These are phyloP conservation scores for Phacellophora camtschatica DNA, from an alignment of 30 jellyfish, hydroid and myxozoan genomes.

Conservation along the genomic window DNA sequence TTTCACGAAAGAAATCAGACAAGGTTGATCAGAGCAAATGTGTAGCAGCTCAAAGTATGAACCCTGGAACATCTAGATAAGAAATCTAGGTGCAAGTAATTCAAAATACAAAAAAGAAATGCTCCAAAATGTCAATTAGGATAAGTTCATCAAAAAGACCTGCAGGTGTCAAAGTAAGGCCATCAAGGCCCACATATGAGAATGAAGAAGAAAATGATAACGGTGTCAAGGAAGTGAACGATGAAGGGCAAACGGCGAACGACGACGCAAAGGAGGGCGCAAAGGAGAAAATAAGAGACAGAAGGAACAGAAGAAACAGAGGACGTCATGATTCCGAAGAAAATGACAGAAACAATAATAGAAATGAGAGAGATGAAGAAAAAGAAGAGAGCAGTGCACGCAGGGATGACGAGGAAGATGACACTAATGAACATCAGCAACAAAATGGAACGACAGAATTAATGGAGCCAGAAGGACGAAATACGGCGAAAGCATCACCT, in stretches of 20 bases:
- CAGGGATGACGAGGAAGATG: conserved; percentile 29
- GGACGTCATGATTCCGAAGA: conserved; percentile 6
- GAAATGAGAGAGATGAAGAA: conserved; percentile 5
- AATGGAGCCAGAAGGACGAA: neutral
- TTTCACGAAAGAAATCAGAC: no score
- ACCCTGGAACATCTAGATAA: no score
- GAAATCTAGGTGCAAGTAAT: no score
- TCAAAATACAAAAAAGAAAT: no score
- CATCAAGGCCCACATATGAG: conserved; percentile 23
- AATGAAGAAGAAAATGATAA: conserved; percentile 25
- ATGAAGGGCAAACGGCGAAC: no score
- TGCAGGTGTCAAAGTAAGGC: conserved; percentile 1
- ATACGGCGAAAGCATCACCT: neutral
- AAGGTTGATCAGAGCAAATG: no score
- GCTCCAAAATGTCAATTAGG: conserved; percentile 54
- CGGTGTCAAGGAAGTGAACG: neutral
- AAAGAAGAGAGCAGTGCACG: neutral
- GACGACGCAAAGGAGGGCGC: neutral
- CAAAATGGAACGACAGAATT: neutral
- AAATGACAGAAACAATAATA: neutral
- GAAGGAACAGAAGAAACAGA: neutral
- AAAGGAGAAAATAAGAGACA: neutral
- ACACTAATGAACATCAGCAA: neutral
- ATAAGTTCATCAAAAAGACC: conserved; percentile 35
- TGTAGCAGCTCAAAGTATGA: no score